Percentiles rank a stretch among this genome's conserved stretches.
Evolutionary conservation across 2,113 vertebrate species (phyloP).

Genomic region (Manacus vitellinus): DNA sequence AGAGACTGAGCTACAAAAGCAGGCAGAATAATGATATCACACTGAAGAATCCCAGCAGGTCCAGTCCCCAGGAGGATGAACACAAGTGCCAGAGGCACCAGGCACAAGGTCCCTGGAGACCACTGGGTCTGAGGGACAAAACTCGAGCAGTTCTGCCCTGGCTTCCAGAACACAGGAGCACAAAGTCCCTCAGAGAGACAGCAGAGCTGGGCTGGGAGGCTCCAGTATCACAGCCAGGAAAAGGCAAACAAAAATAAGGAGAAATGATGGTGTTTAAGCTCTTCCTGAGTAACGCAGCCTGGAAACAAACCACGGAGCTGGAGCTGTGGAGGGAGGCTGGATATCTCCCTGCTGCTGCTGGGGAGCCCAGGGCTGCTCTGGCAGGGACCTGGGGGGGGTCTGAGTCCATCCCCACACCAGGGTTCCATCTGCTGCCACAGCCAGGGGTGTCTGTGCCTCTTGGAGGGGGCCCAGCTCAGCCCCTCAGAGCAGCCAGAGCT

Average conservation of each 20-base stretch:
- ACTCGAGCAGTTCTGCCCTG: too few species aligned
- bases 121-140: not conserved
- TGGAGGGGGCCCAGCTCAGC: too few species aligned
- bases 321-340: not conserved
- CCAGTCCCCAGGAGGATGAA: not conserved
- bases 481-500: too few species aligned
- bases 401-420: rapidly evolving
- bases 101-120: not conserved
- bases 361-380: not conserved
- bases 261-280: not conserved
- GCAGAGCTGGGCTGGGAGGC: not conserved
- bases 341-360: not conserved
- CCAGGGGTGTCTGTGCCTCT: too few species aligned
- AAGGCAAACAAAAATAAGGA: not conserved
- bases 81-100: too few species aligned
- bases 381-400: not conserved
- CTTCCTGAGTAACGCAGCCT: not conserved
- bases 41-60: not conserved
- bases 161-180: not conserved
- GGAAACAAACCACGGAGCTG: not conserved
- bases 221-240: not conserved
- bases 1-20: not conserved
- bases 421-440: not conserved
- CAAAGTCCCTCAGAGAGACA: not conserved
- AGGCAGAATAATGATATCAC: not conserved